A percentile compares a stretch with the other conserved stretches of the same genome.
phyloP scores from a whole-genome alignment of 2,797 vertebrate species.

The Sphenodon punctatus region DNA sequence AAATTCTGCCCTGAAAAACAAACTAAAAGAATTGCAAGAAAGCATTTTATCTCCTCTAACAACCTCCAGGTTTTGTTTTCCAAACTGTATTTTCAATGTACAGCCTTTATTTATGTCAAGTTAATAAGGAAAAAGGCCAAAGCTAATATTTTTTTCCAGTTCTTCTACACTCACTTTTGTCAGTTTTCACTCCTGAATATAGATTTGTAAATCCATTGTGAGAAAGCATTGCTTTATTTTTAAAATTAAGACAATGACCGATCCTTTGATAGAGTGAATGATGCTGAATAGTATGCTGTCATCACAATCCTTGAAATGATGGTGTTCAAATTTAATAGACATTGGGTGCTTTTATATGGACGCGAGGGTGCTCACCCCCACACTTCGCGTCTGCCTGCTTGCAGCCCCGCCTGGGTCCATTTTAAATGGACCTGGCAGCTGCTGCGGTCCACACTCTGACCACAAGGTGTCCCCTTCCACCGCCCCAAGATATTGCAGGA shows the following conservation, averaged over 20 bases:
- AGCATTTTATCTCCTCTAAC: constrained; percentile 63
- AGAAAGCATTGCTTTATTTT: neutral
- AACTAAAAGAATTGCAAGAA: constrained; percentile 58
- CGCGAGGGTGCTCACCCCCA: too few relatives aligned
- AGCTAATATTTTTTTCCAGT: constrained; percentile 22
- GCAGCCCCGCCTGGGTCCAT: too few relatives aligned
- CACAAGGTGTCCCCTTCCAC: too few relatives aligned
- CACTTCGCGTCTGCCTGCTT: too few relatives aligned
- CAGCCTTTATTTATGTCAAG: neutral
- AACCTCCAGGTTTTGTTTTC: constrained; percentile 51
- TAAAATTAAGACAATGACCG: neutral
- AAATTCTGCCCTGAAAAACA: constrained; percentile 64
- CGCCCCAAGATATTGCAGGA: too few relatives aligned
- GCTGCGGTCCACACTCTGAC: too few relatives aligned
- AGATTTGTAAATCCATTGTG: constrained; percentile 47
- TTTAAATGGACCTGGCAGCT: too few relatives aligned
- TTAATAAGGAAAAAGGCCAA: constrained; percentile 33
- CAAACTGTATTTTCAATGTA: constrained; percentile 1
- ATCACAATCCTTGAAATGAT: constrained; percentile 21
- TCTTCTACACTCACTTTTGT: constrained; percentile 50
- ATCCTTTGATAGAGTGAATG: neutral
- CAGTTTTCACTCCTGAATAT: constrained; percentile 47
- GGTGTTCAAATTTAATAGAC: constrained; percentile 17
- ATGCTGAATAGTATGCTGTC: constrained; percentile 25
- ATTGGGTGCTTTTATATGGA: too few relatives aligned